Conservation (phyloP, 2,113 vertebrate species). For the Phylloscopus trochilus region DNA sequence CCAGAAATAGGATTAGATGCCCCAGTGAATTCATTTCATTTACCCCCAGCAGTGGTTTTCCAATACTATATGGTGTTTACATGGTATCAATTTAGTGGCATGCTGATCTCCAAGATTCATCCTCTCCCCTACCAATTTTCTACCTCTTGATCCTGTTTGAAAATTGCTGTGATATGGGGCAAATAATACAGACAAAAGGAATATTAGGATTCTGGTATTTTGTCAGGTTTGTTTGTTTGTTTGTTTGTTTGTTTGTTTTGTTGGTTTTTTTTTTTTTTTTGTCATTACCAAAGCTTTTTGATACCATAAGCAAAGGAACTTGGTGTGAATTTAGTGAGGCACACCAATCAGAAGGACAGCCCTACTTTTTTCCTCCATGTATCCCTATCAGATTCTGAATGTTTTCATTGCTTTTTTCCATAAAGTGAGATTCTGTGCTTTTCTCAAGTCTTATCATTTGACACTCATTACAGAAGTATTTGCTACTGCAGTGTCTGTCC, state of each 20-base stretch:
- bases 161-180: conserved; percentile 32
- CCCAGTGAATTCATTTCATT: conserved; percentile 82
- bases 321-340: neutral
- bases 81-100: conserved; percentile 76
- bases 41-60: conserved; percentile 82
- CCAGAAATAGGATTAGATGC: conserved; percentile 85
- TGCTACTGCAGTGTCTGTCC: neutral
- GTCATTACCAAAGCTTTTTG: neutral
- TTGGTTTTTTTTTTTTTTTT: neutral
- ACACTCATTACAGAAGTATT: neutral
- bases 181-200: conserved; percentile 21
- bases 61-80: conserved; percentile 74
- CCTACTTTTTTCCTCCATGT: neutral
- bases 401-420: neutral
- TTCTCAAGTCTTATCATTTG: neutral
- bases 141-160: conserved; percentile 62
- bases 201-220: neutral
- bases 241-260: neutral
- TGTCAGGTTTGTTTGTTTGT: fast-evolving
- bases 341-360: neutral
- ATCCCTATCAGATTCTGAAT: neutral
- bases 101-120: conserved; percentile 76
- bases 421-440: neutral
- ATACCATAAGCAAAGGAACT: neutral
- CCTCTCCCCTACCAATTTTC: conserved; percentile 64